Evolutionary conservation across 2,888 invertebrate species (phyloP), one percentile per base, ranked within the genome.

Genomic region (Euplagia quadripunctaria): DNA sequence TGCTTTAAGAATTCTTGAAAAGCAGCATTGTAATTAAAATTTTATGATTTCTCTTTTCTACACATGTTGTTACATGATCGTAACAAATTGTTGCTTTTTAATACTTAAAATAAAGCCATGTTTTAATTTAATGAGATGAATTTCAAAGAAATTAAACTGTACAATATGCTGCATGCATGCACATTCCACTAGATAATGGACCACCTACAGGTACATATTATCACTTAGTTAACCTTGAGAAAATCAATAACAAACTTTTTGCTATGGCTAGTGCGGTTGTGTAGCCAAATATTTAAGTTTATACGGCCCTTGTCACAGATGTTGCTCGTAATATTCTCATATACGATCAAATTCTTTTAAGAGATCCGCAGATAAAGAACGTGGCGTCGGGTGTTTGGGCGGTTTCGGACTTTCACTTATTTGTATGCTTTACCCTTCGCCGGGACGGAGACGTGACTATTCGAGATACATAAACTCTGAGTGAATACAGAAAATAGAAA

Each of bases 401-500:
- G 92, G 91, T 92, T 89, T 94, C 92, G 95, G 95, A 95, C 95
- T 94, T 93, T 93, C 94, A 92, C 95, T 94, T 95, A 96, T 96
- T 96, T 95, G 95, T 96, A 96, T 96, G 95, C 96, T 90, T 91
- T 89, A 93, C 94, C 95, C 94, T 93, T 90, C 94, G 93, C 91
- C 88, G 91, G 93, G 91, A 90, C 94, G 90, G 90, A 88, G 90
- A 95, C 95, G 96, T 95, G 96, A 95, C 96, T 95, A 96, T 96
- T 95, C 95, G 95, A 95, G 95, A 95, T 94, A 96, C 94, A 95
- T 96, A 96, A 95, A 95, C 95, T 92, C 91, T 93, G 94, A 95
- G 95, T 94, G 95, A 96, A 96, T 96, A 94, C 94, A 93, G 95
- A 95, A 95, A 96, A 95, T 94, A 95, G 95, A 96, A 94, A 96